These are phyloP conservation scores for Gymnothorax javanicus DNA, from an alignment of 2,797 vertebrate species.

Conservation along the genomic window DNA sequence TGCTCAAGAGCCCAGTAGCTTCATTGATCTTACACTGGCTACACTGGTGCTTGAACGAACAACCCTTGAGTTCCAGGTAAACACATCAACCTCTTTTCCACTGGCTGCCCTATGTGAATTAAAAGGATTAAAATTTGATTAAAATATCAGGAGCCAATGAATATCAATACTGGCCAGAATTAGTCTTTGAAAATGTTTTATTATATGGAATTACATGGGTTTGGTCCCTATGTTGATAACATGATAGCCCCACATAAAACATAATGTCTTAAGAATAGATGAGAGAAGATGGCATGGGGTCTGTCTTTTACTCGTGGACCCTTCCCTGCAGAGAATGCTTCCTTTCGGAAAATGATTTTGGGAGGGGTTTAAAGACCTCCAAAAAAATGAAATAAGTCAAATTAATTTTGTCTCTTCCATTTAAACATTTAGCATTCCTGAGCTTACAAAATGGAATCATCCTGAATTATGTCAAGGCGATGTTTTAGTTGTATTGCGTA, in stretches of 20 bases:
- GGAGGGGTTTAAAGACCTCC: not conserved
- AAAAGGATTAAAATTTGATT: constrained; percentile 23
- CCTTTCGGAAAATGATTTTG: not conserved
- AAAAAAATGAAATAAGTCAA: not conserved
- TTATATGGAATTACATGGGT: constrained; percentile 60
- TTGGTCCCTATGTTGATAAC: constrained; percentile 43
- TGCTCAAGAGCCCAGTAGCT: too few species aligned
- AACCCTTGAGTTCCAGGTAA: too few species aligned
- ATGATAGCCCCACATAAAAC: constrained; percentile 34
- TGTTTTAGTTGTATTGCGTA: not conserved
- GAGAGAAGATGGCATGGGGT: not conserved
- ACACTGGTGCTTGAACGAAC: too few species aligned
- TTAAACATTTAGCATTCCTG: not conserved
- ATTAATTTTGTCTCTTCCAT: not conserved
- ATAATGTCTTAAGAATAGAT: not conserved
- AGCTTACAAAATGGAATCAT: not conserved
- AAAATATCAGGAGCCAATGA: constrained; percentile 45
- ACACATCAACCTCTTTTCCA: too few species aligned
- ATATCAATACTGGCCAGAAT: too few species aligned
- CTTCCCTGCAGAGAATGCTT: not conserved
- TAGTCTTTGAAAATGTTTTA: constrained; percentile 50
- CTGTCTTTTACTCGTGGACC: not conserved
- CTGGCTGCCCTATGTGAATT: too few species aligned
- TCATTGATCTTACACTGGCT: too few species aligned
- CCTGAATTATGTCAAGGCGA: not conserved